Evolutionary conservation across 2,113 vertebrate genomes (phyloP), one percentile per base, ranked within the genome.

Genomic region (Chitala chitala): DNA sequence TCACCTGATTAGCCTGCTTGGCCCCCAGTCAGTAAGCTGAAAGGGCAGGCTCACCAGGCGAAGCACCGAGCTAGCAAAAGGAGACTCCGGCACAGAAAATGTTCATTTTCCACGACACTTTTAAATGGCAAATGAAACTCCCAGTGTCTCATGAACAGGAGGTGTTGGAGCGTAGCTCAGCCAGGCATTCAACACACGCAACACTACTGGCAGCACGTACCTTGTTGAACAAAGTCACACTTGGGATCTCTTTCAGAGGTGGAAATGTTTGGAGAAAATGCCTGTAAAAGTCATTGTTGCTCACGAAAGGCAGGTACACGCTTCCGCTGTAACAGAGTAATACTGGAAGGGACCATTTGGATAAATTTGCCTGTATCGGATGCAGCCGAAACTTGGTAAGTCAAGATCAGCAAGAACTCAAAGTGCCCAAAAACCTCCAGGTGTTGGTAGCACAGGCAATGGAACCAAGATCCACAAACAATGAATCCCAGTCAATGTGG

Each of bases 61-160:
- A 63, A 3, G 42, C 17, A 26, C 20, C 13, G 40, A 44, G 29
- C 48, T 55, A 42, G 24, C 2, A 69, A 64, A 69, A 15, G 8
- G 10, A 50, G n/a, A 5, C 48, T 56, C 64, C 58, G 10, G 13
- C 50, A 53, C 29, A 38, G 22, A 74, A 74, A 66, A 51, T 66
- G 55, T 53, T 53, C 13, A 22, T 55, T 51, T 68, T 54, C 59
- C n/a, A 24, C 9, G 4, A 13, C 31, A 36, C 31, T 56, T 31
- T 46, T 75, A 31, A 69, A 48, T 15, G 38, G 51, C 64, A 69
- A 75, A 75, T 75, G 29, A 68, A 73, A 73, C 38, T 70, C 48
- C 29, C 24, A 33, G 69, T 38, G 17, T 48, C 48, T 36, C 17
- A 20, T 51, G 15, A 73, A 61, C 17, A 55, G 48, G 24, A 61